Conservation (phyloP, 2,797 vertebrate species). For the Chanos chanos region DNA sequence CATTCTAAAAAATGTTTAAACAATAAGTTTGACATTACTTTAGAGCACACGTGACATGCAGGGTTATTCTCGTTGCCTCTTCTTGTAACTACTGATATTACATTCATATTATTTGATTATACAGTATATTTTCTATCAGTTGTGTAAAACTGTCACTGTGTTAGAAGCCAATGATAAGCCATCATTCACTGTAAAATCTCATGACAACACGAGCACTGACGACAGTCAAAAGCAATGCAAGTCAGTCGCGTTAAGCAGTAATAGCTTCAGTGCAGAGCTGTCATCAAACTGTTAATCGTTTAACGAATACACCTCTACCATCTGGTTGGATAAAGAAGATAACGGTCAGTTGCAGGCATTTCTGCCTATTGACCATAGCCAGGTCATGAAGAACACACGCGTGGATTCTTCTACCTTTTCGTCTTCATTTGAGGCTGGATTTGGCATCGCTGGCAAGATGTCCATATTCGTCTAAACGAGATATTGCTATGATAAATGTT, state of each 20-base stretch:
- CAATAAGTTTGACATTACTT: neutral
- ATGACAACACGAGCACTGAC: too few relatives aligned
- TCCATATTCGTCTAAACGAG: conserved; percentile 46
- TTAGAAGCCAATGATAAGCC: too few relatives aligned
- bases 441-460: conserved; percentile 31
- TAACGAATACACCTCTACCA: too few relatives aligned
- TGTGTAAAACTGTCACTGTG: too few relatives aligned
- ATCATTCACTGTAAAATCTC: too few relatives aligned
- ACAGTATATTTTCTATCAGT: neutral
- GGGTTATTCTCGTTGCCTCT: neutral
- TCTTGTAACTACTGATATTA: neutral
- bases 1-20: neutral
- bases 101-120: neutral
- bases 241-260: too few relatives aligned
- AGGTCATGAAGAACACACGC: too few relatives aligned
- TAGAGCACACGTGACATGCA: neutral
- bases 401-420: conserved; percentile 33
- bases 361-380: neutral
- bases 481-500: neutral
- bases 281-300: too few relatives aligned
- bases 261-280: too few relatives aligned
- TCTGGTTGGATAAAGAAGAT: too few relatives aligned
- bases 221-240: too few relatives aligned
- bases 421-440: conserved; percentile 36
- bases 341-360: too few relatives aligned